Evolutionary conservation across 2,113 vertebrate genomes (phyloP).

Genomic region (Campylorhamphus procurvoides): DNA sequence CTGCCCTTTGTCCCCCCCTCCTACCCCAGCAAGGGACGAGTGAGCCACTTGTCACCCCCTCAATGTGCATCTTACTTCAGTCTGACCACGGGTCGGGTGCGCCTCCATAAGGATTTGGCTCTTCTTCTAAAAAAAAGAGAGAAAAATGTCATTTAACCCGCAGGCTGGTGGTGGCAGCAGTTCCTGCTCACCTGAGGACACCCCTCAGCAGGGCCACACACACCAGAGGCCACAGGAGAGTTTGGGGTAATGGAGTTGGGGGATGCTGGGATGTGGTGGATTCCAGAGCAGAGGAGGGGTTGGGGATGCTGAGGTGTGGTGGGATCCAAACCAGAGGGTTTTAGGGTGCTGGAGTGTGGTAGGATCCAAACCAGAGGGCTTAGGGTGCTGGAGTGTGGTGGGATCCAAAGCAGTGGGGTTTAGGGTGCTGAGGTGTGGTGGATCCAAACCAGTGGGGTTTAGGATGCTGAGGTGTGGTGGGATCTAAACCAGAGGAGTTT

Average conservation of each 20-base stretch:
- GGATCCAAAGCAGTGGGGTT: too few relatives aligned
- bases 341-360: background rate
- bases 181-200: background rate
- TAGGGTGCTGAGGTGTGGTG: too few relatives aligned
- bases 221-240: background rate
- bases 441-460: too few relatives aligned
- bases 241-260: background rate
- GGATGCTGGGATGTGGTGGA: background rate
- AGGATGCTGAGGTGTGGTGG: too few relatives aligned
- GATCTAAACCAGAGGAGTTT: too few relatives aligned
- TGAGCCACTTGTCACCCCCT: background rate
- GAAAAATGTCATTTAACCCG: background rate
- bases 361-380: too few relatives aligned
- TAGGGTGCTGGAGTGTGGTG: too few relatives aligned
- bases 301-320: background rate
- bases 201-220: background rate
- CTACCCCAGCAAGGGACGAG: background rate
- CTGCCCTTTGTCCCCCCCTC: background rate
- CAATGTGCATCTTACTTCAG: background rate
- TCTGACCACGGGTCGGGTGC: rapidly evolving
- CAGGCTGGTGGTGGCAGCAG: background rate
- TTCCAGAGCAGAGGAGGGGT: background rate
- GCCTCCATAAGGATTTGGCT: background rate
- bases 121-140: background rate
- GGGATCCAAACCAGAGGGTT: background rate